Evolutionary conservation across 2,888 invertebrate genomes (phyloP).

Genomic region (Leuctra nigra): DNA sequence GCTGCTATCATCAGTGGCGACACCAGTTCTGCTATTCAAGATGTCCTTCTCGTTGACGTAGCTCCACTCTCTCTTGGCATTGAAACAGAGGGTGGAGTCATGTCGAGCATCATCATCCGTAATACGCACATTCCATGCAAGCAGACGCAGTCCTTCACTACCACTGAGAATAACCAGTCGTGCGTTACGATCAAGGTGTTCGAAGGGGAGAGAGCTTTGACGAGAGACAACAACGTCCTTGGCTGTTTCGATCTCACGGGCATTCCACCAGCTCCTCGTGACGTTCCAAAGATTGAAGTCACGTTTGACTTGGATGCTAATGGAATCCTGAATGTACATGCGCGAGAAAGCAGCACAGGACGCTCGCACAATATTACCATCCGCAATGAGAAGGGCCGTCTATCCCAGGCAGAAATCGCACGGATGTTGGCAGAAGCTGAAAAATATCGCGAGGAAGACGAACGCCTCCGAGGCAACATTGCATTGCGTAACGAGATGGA

Average conservation of each 20-base stretch:
- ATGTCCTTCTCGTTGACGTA: constrained; percentile 85
- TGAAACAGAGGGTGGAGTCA: constrained; percentile 86
- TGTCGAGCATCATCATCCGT: constrained; percentile 95
- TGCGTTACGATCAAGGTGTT: constrained; percentile 89
- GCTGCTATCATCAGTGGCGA: constrained; percentile 85
- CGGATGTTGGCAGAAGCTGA: constrained; percentile 72
- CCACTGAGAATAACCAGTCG: constrained; percentile 96
- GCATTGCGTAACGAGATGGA: constrained; percentile 43
- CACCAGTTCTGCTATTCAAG: constrained; percentile 57
- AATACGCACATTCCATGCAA: constrained; percentile 97
- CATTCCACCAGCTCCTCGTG: constrained; percentile 90
- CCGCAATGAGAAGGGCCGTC: constrained; percentile 86
- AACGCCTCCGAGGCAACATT: constrained; percentile 38
- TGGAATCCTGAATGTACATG: constrained; percentile 67
- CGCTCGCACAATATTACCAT: constrained; percentile 93
- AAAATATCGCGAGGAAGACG: constrained; percentile 54
- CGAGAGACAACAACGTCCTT: constrained; percentile 89
- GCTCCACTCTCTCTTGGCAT: constrained; percentile 83
- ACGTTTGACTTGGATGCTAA: constrained; percentile 81
- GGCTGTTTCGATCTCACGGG: constrained; percentile 96
- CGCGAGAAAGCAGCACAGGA: constrained; percentile 60
- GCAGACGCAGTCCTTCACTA: constrained; percentile 94
- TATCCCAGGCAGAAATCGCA: constrained; percentile 89
- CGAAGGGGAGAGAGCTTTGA: constrained; percentile 93
- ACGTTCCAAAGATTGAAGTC: constrained; percentile 83